Base-by-base conservation (phyloP, 2,888 invertebrate genomes). In the Bruchidius siliquastri region DNA sequence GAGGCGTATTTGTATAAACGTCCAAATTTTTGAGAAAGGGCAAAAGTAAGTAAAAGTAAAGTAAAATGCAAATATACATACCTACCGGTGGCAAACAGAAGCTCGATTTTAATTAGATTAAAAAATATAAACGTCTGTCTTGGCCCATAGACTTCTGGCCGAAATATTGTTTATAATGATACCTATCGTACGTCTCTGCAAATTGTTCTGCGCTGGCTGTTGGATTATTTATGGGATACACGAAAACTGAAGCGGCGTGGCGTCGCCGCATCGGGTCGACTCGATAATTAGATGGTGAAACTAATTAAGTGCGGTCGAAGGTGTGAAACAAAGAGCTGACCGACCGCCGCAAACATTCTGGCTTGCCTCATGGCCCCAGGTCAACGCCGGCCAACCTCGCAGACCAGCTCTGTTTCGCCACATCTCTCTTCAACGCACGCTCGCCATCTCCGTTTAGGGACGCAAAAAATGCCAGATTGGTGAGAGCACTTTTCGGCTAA, bases 271-370 rank as follows among this genome's bases (percentile, higher is more conserved):
- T 49, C 49, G 49, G 49, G 83, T 83, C 84, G 82, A 76, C 77
- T 83, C 83, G 87, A 87, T 88, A 88, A 87, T 88, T 87, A 87
- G 87, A 87, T 86, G 88, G 85, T 87, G 87, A 87, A 87, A 87
- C 87, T 88, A 88, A 88, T 88, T 87, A 87, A 87, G 87, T 84
- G 85, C 84, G 82, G 83, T 84, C 83, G 83, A 83, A 87, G 87
- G 87, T 87, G 87, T 87, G 87, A 87, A 87, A 86, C 86, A 87
- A 87, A 87, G 86, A 84, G 83, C 86, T 85, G 85, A 82, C 83
- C 83, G 81, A 13, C 49, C 49, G 49, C 49, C 49, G 49, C 49
- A 49, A 49, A 49, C 49, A 13, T 13, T 49, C 49, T 77, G 83
- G 84, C 76, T 69, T 73, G 67, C 49, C 49, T 49, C 49, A 49